Conservation (phyloP, 2,113 vertebrate genomes). For the Lamprotornis superbus region DNA sequence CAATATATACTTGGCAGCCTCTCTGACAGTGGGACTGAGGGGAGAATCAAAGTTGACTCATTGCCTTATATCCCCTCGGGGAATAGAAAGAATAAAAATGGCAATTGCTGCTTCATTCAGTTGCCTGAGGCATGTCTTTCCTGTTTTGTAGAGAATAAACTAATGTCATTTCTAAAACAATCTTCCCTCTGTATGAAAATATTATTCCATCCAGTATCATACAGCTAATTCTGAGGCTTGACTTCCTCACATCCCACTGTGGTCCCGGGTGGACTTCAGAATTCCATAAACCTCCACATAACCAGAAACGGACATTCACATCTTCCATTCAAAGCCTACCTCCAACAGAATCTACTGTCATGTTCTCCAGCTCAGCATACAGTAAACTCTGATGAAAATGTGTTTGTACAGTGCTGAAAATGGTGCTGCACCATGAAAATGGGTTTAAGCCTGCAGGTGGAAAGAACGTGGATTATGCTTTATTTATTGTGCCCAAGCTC, state of each 20-base stretch:
- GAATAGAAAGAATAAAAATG: constrained; percentile 21
- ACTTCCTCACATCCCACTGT: neutral
- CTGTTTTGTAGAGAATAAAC: constrained; percentile 3
- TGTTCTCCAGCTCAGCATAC: neutral
- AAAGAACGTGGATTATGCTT: neutral
- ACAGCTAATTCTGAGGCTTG: neutral
- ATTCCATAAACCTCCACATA: neutral
- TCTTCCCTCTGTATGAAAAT: neutral
- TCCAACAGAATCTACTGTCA: neutral
- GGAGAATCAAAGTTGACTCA: constrained; percentile 32
- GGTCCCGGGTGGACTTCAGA: accelerated
- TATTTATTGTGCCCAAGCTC: neutral
- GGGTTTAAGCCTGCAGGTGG: neutral
- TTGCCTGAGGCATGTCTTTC: constrained; percentile 11
- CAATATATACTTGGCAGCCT: constrained; percentile 37
- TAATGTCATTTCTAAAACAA: neutral
- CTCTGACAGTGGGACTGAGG: neutral
- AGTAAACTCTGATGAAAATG: neutral
- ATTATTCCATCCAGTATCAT: neutral
- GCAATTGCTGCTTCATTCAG: constrained; percentile 30
- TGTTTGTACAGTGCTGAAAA: neutral
- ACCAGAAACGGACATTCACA: neutral
- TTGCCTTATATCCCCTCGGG: neutral
- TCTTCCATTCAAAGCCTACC: neutral
- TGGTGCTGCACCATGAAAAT: neutral